A percentile compares a stretch with the other conserved stretches of the same genome.
These are phyloP conservation scores for Pagrus major DNA, from an alignment of 2,113 vertebrate species.

Conservation along the genomic window DNA sequence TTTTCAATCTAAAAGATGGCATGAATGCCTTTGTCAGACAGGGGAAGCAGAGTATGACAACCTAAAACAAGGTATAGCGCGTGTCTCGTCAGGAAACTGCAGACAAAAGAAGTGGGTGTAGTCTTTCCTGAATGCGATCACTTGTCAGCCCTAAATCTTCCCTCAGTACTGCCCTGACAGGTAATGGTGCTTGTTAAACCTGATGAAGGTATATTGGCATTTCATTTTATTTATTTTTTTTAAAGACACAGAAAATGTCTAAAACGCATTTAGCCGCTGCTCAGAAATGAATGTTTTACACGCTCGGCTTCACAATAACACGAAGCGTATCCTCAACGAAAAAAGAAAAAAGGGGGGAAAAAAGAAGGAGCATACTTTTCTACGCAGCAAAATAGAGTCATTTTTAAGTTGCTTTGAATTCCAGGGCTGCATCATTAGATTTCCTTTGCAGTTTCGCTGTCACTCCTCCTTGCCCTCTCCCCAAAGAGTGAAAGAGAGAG, in stretches of 20 bases:
- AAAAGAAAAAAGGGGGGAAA: not conserved
- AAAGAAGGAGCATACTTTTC: constrained; percentile 2
- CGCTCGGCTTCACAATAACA: constrained; percentile 38
- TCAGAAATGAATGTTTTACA: constrained; percentile 46
- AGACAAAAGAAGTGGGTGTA: constrained; percentile 81
- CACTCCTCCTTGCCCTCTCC: constrained; percentile 61
- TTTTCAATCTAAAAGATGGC: constrained; percentile 69
- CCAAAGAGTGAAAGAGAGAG: constrained; percentile 66
- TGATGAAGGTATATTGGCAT: constrained; percentile 71
- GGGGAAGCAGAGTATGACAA: constrained; percentile 55
- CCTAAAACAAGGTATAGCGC: constrained; percentile 69
- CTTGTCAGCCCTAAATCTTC: constrained; percentile 83
- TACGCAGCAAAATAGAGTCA: constrained; percentile 24
- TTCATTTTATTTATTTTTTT: constrained; percentile 31
- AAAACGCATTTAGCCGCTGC: constrained; percentile 58
- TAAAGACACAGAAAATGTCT: constrained; percentile 62
- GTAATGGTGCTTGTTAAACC: constrained; percentile 81
- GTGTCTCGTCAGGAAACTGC: constrained; percentile 63
- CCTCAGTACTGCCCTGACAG: constrained; percentile 73
- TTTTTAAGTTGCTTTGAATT: constrained; percentile 54
- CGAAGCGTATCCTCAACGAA: constrained; percentile 27
- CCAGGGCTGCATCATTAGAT: constrained; percentile 61
- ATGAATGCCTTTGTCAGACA: constrained; percentile 66
- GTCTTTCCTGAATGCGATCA: constrained; percentile 80
- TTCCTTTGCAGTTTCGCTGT: constrained; percentile 49